These are phyloP conservation scores for Amphipoea oculea DNA, from an alignment of 2,888 invertebrate genomes.

Conservation along the genomic window DNA sequence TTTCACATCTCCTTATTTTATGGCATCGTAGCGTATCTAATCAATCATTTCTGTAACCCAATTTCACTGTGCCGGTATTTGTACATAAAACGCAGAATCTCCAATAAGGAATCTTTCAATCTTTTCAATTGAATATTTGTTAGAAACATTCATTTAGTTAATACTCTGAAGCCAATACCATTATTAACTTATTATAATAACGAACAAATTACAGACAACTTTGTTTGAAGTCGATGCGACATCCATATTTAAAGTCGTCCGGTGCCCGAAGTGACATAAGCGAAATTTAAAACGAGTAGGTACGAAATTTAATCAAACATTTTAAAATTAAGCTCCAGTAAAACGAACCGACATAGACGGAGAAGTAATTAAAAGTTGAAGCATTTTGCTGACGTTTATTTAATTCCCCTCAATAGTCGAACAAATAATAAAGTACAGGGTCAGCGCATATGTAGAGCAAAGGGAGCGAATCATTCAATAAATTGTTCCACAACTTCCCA, in stretches of 20 bases:
- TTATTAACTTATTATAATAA: constrained; percentile 37
- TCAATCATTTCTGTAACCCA: background rate
- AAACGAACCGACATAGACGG: constrained; percentile 65
- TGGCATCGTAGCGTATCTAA: background rate
- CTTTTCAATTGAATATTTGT: background rate
- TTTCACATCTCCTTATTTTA: background rate
- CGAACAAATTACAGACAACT: constrained; percentile 34
- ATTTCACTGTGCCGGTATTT: background rate
- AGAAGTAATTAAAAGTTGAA: constrained; percentile 76
- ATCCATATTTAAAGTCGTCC: constrained; percentile 43
- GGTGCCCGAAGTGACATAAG: constrained; percentile 49
- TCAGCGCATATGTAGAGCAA: constrained; percentile 69
- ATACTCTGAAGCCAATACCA: background rate
- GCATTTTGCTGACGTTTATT: constrained; percentile 74
- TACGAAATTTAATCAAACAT: constrained; percentile 64
- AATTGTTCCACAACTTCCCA: constrained; percentile 73
- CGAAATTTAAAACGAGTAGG: constrained; percentile 56
- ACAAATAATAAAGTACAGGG: constrained; percentile 73
- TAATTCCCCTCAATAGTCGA: constrained; percentile 72
- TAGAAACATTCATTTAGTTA: background rate
- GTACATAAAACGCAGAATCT: background rate
- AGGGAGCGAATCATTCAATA: constrained; percentile 67
- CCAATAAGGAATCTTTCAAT: background rate
- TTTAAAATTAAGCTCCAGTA: constrained; percentile 67
- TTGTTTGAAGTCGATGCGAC: constrained; percentile 49